Base-by-base conservation (phyloP, 2,888 invertebrate species). In the Podotricha telesiphe region DNA sequence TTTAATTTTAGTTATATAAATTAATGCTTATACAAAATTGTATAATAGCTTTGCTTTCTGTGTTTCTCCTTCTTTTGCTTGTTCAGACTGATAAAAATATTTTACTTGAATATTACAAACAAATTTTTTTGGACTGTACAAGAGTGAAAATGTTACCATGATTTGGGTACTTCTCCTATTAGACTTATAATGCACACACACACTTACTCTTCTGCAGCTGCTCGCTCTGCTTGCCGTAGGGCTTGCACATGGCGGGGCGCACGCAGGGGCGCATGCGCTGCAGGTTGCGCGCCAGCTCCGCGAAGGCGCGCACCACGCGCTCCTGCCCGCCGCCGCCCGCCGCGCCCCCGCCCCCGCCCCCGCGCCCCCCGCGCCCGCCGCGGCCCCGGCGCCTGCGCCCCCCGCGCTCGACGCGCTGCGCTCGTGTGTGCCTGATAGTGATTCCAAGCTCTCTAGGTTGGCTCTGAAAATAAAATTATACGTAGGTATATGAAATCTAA, bases 181-280 rank as follows among this genome's bases (percentile, higher is more conserved):
- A n/a, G n/a, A n/a, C n/a, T n/a, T n/a, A n/a, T n/a, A n/a, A n/a
- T n/a, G n/a, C 28, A 8, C 20, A 17, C n/a, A n/a, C 22, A 22
- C 56, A 80, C 85, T 81, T 20, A 97, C 97, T 97, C 93, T 97
- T 97, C 88, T 97, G 76, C 78, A 97, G 93, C 82, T 97, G 96
- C 91, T 97, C 97, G 74, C 97, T 97, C 88, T 97, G 97, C 86
- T 97, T 97, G 75, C 97, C 97, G 86, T 97, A 97, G 22, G 97
- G 97, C 88, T 97, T 97, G 86, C 97, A 97, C 97, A 97, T 97
- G 70, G 97, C 96, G 72, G 97, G 97, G 68, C 97, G 94, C 78
- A 97, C 97, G 82, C 97, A 97, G 61, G 96, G 96, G 85, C 97
- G 96, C 96, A 97, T 97, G 81, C 97, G 95, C 77, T 96, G 95